A percentile compares a stretch with the other conserved stretches of the same genome.
Conservation (phyloP, 37 sponge, comb jelly and placozoan species). For the Axinella damicornis region DNA sequence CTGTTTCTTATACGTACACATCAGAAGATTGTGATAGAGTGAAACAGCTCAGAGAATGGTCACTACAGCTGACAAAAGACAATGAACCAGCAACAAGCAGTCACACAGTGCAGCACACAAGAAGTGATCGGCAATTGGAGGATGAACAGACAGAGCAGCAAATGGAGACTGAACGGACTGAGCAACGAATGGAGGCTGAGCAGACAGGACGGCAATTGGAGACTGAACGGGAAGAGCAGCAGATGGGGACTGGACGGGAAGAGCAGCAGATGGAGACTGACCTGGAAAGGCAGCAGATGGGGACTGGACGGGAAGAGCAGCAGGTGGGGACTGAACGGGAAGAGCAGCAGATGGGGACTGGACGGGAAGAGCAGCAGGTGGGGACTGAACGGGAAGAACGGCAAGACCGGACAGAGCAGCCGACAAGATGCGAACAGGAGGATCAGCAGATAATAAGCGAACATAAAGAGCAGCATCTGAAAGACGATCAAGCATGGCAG, state of each 20-base stretch:
- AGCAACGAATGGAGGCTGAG: background rate
- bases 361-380: background rate
- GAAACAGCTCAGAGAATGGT: slow-evolving; percentile 48
- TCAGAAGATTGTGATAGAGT: slow-evolving; percentile 26
- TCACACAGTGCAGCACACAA: too few species aligned
- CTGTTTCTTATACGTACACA: slow-evolving; percentile 17
- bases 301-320: background rate
- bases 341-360: background rate
- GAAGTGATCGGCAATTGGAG: too few species aligned
- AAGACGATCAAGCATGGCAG: too few species aligned
- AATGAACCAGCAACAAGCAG: background rate
- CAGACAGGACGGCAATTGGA: too few species aligned
- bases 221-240: background rate
- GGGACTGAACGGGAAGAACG: background rate
- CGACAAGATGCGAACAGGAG: background rate
- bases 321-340: background rate
- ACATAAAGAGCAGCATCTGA: too few species aligned
- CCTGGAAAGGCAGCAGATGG: background rate
- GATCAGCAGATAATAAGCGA: background rate
- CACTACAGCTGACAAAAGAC: background rate
- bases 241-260: background rate
- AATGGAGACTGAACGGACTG: background rate
- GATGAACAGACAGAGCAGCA: too few species aligned
- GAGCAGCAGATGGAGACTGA: background rate
- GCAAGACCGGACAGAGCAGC: background rate